Evolutionary conservation across 2,113 vertebrate genomes (phyloP).

Genomic region (Mesitornis unicolor): DNA sequence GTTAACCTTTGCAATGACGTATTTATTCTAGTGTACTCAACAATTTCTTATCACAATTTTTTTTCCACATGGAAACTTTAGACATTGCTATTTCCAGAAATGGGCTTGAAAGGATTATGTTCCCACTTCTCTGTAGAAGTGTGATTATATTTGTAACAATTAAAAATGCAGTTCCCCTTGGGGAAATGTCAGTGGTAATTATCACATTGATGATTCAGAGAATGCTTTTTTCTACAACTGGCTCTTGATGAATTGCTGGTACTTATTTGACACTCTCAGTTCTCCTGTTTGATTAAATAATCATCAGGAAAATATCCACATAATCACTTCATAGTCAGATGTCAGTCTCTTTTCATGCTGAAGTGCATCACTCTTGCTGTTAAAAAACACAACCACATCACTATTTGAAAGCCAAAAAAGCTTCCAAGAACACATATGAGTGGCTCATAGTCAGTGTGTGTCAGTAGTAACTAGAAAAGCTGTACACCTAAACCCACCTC

Average conservation of each 20-base stretch:
- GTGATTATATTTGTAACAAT: slow-evolving; percentile 61
- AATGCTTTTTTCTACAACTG: slow-evolving; percentile 16
- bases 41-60: not conserved
- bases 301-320: slow-evolving; percentile 26
- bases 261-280: slow-evolving; percentile 37
- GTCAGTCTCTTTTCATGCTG: not conserved
- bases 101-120: not conserved
- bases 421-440: not conserved
- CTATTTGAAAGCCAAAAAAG: not conserved
- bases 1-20: slow-evolving; percentile 37
- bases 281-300: slow-evolving; percentile 61
- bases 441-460: not conserved
- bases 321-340: slow-evolving; percentile 19
- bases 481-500: not conserved
- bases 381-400: not conserved
- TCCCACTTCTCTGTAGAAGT: slow-evolving; percentile 13
- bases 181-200: slow-evolving; percentile 63
- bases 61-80: slow-evolving; percentile 31
- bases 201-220: slow-evolving; percentile 62
- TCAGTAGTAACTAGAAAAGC: not conserved
- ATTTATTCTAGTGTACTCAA: slow-evolving; percentile 24
- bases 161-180: slow-evolving; percentile 32
- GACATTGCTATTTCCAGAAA: slow-evolving; percentile 37
- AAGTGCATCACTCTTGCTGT: not conserved
- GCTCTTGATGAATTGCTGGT: slow-evolving; percentile 56